Evolutionary conservation across 2,113 vertebrate genomes (phyloP), one percentile per base, ranked within the genome.

Genomic region (Micromys minutus): DNA sequence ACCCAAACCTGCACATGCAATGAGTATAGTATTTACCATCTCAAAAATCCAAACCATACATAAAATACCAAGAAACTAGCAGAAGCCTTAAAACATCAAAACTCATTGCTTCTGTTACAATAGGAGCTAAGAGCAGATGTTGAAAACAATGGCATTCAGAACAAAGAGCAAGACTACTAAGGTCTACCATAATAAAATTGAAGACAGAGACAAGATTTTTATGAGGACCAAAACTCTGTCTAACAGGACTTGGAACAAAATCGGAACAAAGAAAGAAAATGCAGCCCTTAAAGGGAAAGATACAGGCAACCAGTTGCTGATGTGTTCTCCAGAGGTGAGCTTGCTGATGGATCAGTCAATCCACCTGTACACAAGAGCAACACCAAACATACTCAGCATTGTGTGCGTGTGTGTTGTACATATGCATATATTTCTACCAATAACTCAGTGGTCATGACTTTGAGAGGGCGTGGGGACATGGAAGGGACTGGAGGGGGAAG

Each of bases 171-270:
- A 87, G 52, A 79, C 59, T 69, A 75, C 16, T 31, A 84, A 87
- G 13, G 84, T 74, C n/a, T 52, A 39, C 47, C 42, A 16, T 77
- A 65, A 45, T 57, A 69, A 79, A 88, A 65, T 34, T 83, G 13
- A 69, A 91, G 61, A 67, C 52, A 87, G 88, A 87, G 61, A 89
- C 11, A 9, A 36, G 36, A 67, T 71, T 80, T 79, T 90, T 87
- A 88, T 85, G 52, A 92, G 85, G 86, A 85, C 24, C 55, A 69
- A 76, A 80, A 29, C 11, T 74, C 13, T 79, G 52, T 77, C 47
- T 65, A 52, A 47, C 3, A 86, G 86, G 36, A 92, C 79, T 12
- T 72, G 36, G 79, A 85, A 91, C 86, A 65, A 87, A 87, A 87
- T 12, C 19, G 85, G 72, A 89, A 80, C 47, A 61, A 61, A 84